Evolutionary conservation across 2,797 vertebrate genomes (phyloP), one percentile per base, ranked within the genome.

Genomic region (Anguilla megastoma): DNA sequence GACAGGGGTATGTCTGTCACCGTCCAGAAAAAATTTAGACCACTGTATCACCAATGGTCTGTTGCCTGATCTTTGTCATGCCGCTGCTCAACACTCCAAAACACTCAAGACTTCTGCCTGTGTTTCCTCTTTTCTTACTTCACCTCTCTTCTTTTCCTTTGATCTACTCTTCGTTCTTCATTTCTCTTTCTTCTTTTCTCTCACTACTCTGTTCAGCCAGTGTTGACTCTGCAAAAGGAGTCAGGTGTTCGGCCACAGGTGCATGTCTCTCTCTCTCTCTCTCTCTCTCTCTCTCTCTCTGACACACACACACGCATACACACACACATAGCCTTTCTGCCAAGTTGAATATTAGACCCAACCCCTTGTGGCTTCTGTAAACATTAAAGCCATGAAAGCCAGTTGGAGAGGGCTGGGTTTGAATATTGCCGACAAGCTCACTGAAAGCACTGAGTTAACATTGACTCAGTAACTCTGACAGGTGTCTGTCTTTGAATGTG

Each of bases 211-310:
- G 56, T 86, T 56, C 41, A 71, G 45, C 89, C 89, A 83, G 85
- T 87, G 85, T 88, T 88, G 60, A 88, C 90, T 90, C 63, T 50
- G 50, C 56, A 76, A n/a, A 87, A 69, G 41, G 87, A 30, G 90
- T 82, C 69, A 94, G 90, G 93, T 95, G 92, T 90, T 88, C 85
- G 41, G 86, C 88, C 85, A 92, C 94, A 95, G 94, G 93, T 95
- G 91, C 90, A 58, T 80, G 54, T 93, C 92, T 94, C 94, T 92
- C 93, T 91, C 92, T 74, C 85, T 88, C 88, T 33, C 84, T 12
- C 79, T 69, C 71, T 86, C 71, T 58, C 86, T 86, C 36, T 89
- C 56, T 91, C 88, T 88, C 89, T 86, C 87, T 88, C 90, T 90
- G 33, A 91, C 33, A 93, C 93, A 93, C 91, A 88, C 90, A 89